Conservation (phyloP, 1,140 invertebrate genomes). For the Phthorimaea operculella region DNA sequence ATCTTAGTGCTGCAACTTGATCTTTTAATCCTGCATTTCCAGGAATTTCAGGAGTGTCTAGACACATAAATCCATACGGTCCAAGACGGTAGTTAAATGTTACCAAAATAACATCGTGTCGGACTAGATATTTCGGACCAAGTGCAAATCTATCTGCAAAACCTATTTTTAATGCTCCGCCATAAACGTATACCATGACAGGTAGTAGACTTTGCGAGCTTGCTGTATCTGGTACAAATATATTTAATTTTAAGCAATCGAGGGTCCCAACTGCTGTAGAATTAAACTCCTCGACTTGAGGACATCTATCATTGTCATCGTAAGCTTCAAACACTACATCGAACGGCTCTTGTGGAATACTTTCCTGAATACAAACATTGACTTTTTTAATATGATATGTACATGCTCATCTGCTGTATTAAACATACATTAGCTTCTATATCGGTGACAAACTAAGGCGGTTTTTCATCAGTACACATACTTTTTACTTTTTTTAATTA, state of each 20-base stretch:
- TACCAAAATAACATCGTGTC: slow-evolving; percentile 70
- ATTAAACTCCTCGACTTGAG: slow-evolving; percentile 12
- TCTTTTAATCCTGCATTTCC: slow-evolving; percentile 78
- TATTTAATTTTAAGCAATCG: slow-evolving; percentile 38
- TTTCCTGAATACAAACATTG: slow-evolving; percentile 15
- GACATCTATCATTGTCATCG: slow-evolving; percentile 22
- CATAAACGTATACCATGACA: slow-evolving; percentile 79
- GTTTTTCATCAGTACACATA: too few relatives aligned
- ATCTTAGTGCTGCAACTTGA: slow-evolving; percentile 72
- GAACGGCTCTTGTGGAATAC: slow-evolving; percentile 20
- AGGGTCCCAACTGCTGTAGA: slow-evolving; percentile 12
- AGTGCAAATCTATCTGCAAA: slow-evolving; percentile 52
- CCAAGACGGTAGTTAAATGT: slow-evolving; percentile 71
- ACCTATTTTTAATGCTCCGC: slow-evolving; percentile 72
- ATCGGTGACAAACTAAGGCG: too few relatives aligned
- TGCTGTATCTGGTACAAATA: slow-evolving; percentile 34
- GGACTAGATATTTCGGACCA: slow-evolving; percentile 66
- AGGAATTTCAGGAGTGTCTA: slow-evolving; percentile 70
- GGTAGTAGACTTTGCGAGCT: slow-evolving; percentile 41
- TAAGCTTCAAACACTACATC: slow-evolving; percentile 27
- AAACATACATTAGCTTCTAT: too few relatives aligned
- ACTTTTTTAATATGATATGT: too few relatives aligned
- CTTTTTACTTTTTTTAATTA: too few relatives aligned
- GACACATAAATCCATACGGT: slow-evolving; percentile 73
- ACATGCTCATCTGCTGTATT: too few relatives aligned